Conservation (phyloP, 2,797 vertebrate genomes). For the Aldrovandia affinis region DNA sequence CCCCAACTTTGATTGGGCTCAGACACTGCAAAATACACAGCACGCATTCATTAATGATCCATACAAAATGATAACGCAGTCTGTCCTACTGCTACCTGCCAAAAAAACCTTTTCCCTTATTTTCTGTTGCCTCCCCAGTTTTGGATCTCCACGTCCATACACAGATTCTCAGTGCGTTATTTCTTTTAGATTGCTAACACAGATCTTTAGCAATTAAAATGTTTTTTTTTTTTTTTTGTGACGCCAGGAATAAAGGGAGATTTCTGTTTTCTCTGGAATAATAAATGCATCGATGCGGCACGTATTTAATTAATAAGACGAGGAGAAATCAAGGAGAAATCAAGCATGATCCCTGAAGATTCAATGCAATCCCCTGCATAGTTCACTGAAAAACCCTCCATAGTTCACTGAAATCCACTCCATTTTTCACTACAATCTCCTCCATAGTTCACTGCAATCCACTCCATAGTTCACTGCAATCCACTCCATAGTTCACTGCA, state of each 20-base stretch:
- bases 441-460: too few relatives aligned
- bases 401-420: too few relatives aligned
- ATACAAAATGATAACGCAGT: constrained; percentile 33
- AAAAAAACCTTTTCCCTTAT: not conserved
- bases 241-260: not conserved
- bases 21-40: not conserved
- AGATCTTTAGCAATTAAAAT: not conserved
- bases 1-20: constrained; percentile 4
- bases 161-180: not conserved
- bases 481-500: too few relatives aligned
- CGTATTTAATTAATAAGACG: not conserved
- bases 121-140: not conserved
- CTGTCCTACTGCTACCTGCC: constrained; percentile 18
- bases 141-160: not conserved
- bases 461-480: too few relatives aligned
- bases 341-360: not conserved
- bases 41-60: constrained; percentile 38
- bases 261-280: not conserved
- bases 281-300: not conserved
- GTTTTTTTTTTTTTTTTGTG: not conserved
- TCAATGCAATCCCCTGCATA: not conserved
- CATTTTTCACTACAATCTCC: too few relatives aligned
- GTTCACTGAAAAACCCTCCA: too few relatives aligned
- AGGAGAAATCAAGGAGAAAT: not conserved
- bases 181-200: not conserved